phyloP scores from a whole-genome alignment of 2,113 vertebrate genomes.

The Myodes glareolus region DNA sequence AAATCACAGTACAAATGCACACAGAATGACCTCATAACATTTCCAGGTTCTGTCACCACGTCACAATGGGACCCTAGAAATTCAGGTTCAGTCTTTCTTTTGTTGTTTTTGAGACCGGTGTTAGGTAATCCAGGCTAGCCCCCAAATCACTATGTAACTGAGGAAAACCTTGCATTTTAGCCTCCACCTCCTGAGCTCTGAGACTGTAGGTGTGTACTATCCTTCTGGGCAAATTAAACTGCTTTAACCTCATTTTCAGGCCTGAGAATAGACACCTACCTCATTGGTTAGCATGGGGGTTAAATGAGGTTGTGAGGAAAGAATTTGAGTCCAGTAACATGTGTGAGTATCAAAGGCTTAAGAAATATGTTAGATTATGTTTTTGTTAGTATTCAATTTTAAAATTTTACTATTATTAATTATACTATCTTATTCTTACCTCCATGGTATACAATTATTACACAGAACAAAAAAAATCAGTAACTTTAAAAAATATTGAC shows the following conservation, averaged over 20 bases:
- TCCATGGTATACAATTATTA: background rate
- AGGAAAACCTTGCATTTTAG: background rate
- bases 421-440: background rate
- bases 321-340: background rate
- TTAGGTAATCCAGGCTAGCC: background rate
- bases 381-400: background rate
- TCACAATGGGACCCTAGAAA: conserved; percentile 12
- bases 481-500: background rate
- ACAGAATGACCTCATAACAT: background rate
- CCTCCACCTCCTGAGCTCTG: background rate
- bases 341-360: background rate
- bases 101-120: background rate
- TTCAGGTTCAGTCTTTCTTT: background rate
- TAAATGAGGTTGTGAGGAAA: background rate
- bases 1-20: background rate
- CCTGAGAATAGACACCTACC: background rate
- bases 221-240: background rate
- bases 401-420: background rate
- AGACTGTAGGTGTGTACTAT: background rate
- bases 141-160: background rate
- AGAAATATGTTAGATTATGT: background rate
- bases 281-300: background rate
- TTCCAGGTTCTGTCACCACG: background rate
- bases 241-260: background rate
- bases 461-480: background rate